Evolutionary conservation across 1,140 invertebrate genomes (phyloP), one percentile per base, ranked within the genome.

Genomic region (Anoplolepis gracilipes): DNA sequence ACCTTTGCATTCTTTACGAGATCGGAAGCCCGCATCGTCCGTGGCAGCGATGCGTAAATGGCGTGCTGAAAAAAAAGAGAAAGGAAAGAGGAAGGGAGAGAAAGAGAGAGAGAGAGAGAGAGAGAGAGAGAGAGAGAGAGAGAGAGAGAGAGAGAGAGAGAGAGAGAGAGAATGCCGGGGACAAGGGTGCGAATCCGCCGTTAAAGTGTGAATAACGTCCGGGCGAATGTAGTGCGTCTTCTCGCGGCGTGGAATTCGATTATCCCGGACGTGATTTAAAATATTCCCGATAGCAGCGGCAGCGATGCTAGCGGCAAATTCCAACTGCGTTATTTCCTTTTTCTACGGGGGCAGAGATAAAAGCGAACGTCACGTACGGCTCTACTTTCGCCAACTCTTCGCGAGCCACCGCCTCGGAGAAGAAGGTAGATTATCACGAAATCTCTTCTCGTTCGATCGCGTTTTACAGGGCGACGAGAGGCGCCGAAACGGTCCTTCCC

Each of bases 261-360:
- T 90, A 90, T 87, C 78, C 81, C 11, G 39, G 59, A 61, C 72
- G 76, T 86, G 87, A 89, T 88, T 89, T 88, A 82, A 86, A 89
- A 89, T 89, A 82, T 88, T 77, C 42, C 55, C 87, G 76, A 86
- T 86, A 82, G 73, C 42, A 53, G 65, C 42, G 59, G 13, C 39
- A 39, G 30, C 28, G 25, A 28, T 25, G 19, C 11, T 16, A 42
- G 22, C 33, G 36, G 36, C 67, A 46, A 82, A 82, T 82, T 82
- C 78, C 78, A 36, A 70, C 22, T 72, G 67, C 78, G 36, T 81
- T 73, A 73, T 82, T 82, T 59, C 42, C 55, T 72, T 72, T 82
- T 72, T 25, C 42, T 67, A 30, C 7, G 25, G 13, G 6, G 13
- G 25, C 25, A 25, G 36, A 42, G 67, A 73, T 82, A 73, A 82